Evolutionary conservation across 2,888 invertebrate species (phyloP), one percentile per base, ranked within the genome.

Genomic region (Aethes cnicana): DNA sequence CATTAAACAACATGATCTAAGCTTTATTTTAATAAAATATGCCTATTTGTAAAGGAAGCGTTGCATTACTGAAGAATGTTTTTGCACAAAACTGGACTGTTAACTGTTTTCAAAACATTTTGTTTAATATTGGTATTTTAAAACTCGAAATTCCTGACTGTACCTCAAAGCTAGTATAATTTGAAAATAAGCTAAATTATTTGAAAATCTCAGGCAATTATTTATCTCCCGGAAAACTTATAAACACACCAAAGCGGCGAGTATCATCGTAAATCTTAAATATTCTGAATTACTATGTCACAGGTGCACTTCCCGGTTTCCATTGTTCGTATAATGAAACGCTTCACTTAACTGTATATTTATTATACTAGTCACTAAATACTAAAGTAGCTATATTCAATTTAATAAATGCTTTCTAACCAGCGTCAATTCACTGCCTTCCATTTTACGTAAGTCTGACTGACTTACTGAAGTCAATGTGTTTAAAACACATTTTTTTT

Each of bases 1-100:
- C 26, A 46, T 28, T 53, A 48, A 47, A 43, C 48, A 48, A 48
- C 48, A 48, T 53, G 42, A 37, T 43, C 48, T 53, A 53, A 48
- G 48, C 52, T 52, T 52, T 16, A 39, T 33, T 52, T 52, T 28
- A 14, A 28, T 23, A 25, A 28, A 12, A 26, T 37, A 25, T 46
- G 39, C 17, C 23, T 52, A 52, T 37, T 2, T n/a, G n/a, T n/a
- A n/a, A n/a, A 4, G 28, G 30, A 36, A 37, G 37, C 37, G 26
- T 52, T 33, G 9, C 37, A 44, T 52, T 44, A 32, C 26, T 18
- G 25, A 52, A 39, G 35, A 50, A 30, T 42, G 12, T 8, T 2
- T 14, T 23, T 23, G 7, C 2, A 14, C 2, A 23, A 1, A n/a
- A n/a, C n/a, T n/a, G n/a, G n/a, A n/a, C 0, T 14, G 9, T 36